Percentiles rank a stretch among this genome's conserved stretches.
Conservation (phyloP, 2,113 vertebrate species). For the Plotosus lineatus region DNA sequence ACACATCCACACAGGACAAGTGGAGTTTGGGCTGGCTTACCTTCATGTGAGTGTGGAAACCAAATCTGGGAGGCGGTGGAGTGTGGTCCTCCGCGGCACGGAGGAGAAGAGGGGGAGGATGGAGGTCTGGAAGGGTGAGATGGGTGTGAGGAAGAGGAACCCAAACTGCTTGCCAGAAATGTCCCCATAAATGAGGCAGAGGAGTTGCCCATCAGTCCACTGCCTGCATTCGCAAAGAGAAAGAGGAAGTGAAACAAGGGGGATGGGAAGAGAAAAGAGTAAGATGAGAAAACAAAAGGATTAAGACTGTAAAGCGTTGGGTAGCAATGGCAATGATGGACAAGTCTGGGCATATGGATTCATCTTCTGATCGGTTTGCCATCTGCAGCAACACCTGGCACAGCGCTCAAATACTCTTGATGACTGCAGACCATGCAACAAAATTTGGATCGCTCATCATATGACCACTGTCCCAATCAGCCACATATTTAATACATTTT, state of each 20-base stretch:
- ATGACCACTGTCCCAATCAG: neutral
- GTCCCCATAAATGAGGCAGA: slow-evolving; percentile 96
- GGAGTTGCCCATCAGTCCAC: slow-evolving; percentile 90
- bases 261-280: slow-evolving; percentile 50
- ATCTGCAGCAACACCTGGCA: slow-evolving; percentile 17
- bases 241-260: slow-evolving; percentile 23
- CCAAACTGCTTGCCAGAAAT: slow-evolving; percentile 92
- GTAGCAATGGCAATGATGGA: neutral
- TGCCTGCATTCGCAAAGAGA: slow-evolving; percentile 71
- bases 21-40: slow-evolving; percentile 69
- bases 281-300: neutral
- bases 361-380: slow-evolving; percentile 3
- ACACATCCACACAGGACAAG: neutral
- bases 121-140: slow-evolving; percentile 82
- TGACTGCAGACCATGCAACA: neutral
- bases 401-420: neutral
- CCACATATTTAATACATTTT: neutral
- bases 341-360: neutral
- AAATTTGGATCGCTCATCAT: neutral
- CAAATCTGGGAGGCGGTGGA: slow-evolving; percentile 92
- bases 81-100: slow-evolving; percentile 86
- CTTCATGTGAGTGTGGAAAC: slow-evolving; percentile 98
- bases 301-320: neutral
- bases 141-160: slow-evolving; percentile 80
- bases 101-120: slow-evolving; percentile 85